Conservation (phyloP, 2,888 invertebrate species). For the Marronus borbonicus region DNA sequence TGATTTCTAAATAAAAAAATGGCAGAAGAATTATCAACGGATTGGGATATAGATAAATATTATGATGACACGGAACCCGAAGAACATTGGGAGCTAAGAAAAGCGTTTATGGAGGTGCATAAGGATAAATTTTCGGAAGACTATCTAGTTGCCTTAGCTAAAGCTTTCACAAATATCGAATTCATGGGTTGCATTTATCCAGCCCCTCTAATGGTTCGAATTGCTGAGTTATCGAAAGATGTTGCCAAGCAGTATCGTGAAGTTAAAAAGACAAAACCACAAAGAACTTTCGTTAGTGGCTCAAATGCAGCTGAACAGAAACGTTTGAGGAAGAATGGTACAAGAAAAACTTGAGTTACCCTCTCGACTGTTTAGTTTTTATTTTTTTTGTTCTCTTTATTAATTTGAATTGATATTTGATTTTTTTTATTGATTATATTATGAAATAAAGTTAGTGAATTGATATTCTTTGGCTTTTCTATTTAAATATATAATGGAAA, state of each 20-base stretch:
- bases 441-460: not conserved
- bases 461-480: not conserved
- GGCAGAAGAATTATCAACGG: constrained; percentile 66
- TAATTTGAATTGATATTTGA: not conserved
- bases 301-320: constrained; percentile 76
- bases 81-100: constrained; percentile 91
- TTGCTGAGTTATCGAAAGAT: constrained; percentile 82
- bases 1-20: constrained; percentile 57
- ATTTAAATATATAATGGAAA: not conserved
- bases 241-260: constrained; percentile 83
- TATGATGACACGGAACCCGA: constrained; percentile 89
- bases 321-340: constrained; percentile 59
- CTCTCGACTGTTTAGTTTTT: not conserved
- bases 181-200: constrained; percentile 92
- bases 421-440: not conserved
- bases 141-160: constrained; percentile 88
- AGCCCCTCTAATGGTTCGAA: constrained; percentile 83
- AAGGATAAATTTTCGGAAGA: constrained; percentile 84
- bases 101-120: constrained; percentile 85
- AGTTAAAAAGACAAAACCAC: constrained; percentile 72
- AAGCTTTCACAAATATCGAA: constrained; percentile 91
- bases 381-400: not conserved
- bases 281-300: constrained; percentile 79
- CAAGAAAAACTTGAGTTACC: constrained; percentile 5
- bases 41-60: constrained; percentile 85